phyloP scores from a whole-genome alignment of 1,140 invertebrate genomes.

The Zaprionus lachaisei region DNA sequence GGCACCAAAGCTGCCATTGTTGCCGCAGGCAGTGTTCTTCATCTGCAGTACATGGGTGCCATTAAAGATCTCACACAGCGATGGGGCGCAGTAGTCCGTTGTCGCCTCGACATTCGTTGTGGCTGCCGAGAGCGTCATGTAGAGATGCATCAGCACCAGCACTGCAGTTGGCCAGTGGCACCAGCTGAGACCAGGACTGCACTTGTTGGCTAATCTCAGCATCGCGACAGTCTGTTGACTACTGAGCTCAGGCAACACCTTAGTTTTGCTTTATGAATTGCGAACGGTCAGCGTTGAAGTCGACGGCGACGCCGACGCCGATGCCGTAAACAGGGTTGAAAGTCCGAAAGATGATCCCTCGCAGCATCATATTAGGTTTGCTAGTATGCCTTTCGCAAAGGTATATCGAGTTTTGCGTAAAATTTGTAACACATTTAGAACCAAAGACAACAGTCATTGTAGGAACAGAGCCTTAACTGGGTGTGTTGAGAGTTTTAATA shows the following conservation, averaged over 20 bases:
- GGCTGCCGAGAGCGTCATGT: background rate
- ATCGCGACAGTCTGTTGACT: constrained; percentile 50
- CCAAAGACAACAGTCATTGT: no score
- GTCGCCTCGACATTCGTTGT: background rate
- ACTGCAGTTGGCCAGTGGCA: constrained; percentile 27
- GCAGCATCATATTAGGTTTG: background rate
- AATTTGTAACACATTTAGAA: background rate
- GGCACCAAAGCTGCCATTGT: constrained; percentile 61
- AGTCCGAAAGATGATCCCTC: constrained; percentile 10
- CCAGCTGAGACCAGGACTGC: constrained; percentile 23
- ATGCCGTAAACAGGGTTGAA: constrained; percentile 35
- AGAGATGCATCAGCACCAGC: background rate
- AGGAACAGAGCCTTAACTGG: no score
- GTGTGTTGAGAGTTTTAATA: no score
- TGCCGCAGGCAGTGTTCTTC: constrained; percentile 66
- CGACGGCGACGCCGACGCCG: constrained; percentile 22
- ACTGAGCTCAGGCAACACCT: constrained; percentile 52
- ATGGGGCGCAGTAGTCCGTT: constrained; percentile 47
- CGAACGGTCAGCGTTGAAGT: constrained; percentile 10
- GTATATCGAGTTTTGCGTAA: background rate
- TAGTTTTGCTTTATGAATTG: constrained; percentile 62
- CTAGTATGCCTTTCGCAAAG: background rate
- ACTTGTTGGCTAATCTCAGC: constrained; percentile 61
- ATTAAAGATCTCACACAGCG: constrained; percentile 68
- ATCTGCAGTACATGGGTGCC: constrained; percentile 65